Evolutionary conservation across 2,113 vertebrate genomes (phyloP).

Genomic region (Microtus oregoni): DNA sequence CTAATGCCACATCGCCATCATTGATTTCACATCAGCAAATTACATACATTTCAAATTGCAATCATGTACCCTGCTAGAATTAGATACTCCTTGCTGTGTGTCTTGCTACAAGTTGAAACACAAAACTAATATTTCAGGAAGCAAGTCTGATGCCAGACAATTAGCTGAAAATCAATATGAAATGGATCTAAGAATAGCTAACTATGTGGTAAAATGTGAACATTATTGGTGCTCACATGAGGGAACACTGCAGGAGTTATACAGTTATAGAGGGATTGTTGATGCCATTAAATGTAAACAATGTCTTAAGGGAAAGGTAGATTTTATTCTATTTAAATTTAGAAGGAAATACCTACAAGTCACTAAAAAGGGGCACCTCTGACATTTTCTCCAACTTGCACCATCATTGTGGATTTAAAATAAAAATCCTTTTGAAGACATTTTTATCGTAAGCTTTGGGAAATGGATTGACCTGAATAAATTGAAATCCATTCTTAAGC

Average conservation of each 20-base stretch:
- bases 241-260: background rate
- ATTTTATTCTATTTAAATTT: slow-evolving; percentile 1
- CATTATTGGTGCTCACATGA: background rate
- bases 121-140: slow-evolving; percentile 1
- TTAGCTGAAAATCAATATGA: slow-evolving; percentile 1
- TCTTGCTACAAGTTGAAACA: background rate
- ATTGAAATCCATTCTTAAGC: slow-evolving; percentile 43
- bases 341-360: background rate
- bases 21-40: background rate
- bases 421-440: background rate
- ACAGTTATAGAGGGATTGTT: background rate
- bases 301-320: background rate
- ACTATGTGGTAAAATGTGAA: background rate
- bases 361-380: background rate
- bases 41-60: slow-evolving; percentile 3
- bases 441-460: background rate
- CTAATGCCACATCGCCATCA: background rate
- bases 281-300: background rate
- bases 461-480: slow-evolving; percentile 1
- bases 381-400: slow-evolving; percentile 16
- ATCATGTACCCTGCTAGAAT: background rate
- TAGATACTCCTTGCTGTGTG: background rate
- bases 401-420: background rate
- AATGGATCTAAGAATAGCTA: background rate
- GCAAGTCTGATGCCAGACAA: slow-evolving; percentile 38